Base-by-base conservation (phyloP, 2,888 invertebrate genomes). In the Pocota personata region DNA sequence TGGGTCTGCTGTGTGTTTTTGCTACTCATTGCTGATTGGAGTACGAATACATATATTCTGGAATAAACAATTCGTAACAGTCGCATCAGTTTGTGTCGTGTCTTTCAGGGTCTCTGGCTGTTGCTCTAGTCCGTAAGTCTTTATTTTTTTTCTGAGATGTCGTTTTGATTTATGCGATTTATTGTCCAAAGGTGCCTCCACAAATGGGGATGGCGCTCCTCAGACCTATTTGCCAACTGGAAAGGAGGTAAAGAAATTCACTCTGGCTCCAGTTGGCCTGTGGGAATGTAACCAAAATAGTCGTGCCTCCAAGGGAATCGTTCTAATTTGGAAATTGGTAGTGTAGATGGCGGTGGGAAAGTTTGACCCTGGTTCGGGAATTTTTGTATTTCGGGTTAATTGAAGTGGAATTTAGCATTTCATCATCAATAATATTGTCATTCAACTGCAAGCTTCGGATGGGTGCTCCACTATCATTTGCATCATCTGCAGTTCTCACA, bases 81-180 rank as follows among this genome's bases (percentile, higher is more conserved):
- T 76, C 82, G 82, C 86, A 86, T 86, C 86, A 86, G 86, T 55
- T 86, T 76, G 60, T 82, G 86, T 86, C 86, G 86, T 86, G 86
- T 66, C 64, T 48, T 21, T 35, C 27, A 48, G 40, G 78, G 64
- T 78, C 32, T 52, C n/a, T 69, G 32, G 37, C n/a, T 55, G 32
- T 16, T 57, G 30, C 32, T 62, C 75, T 60, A 19, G 62, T 21
- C 60, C 43, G 75, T 40, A 52, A 57, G 79, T 66, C 82, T 67
- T 37, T 62, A 57, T 64, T 52, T 30, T 64, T 52, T 30, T 79
- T 21, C 27, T 57, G 40, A 35, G 73, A 89, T 90, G 90, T 90
- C 91, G 90, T 89, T 90, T 90, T 90, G 90, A 90, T 90, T 90
- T 90, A 90, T 90, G 91, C 90, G 90, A 91, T 90, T 90, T 90